Base-by-base conservation (phyloP, 1,140 invertebrate genomes). In the Drosophila aff. region DNA sequence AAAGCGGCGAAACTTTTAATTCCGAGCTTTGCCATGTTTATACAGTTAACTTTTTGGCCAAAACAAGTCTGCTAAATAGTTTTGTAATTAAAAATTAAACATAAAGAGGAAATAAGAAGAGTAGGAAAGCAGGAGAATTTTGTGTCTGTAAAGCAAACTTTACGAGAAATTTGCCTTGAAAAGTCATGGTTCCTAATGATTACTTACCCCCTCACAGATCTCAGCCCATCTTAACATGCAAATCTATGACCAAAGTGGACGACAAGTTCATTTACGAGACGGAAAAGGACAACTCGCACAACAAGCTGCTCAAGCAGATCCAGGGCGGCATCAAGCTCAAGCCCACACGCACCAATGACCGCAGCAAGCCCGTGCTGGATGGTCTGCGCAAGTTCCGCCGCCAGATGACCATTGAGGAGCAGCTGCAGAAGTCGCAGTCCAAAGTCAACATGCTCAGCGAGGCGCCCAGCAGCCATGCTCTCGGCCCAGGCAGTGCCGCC, bases 221-320 rank as follows among this genome's bases (percentile, higher is more conserved):
- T 78, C 94, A 93, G 77, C 95, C 95, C 31, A 94, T 95, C 36
- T 93, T 95, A 47, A 94, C 94, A 46, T 93, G 92, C 91, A 93
- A 94, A 72, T 92, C 95, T 13, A 94, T 96, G 75, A 95, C 96
- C 23, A 95, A 95, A 89, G 95, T 95, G 59, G 96, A 96, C 80
- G 94, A 94, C 61, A 95, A 98, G 94, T 98, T 98, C 92, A 95
- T 98, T 50, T 98, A 97, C 93, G 97, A 98, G 89, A 97, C 97
- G 15, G 97, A 98, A 93, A 97, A 97, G 92, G 94, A 94, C 50
- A 97, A 96, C 82, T 95, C 96, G 63, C 96, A 97, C 93, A 97
- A 98, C 92, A 95, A 96, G 75, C 94, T 98, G 46, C 94, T 98
- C 2, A 96, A 96, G 92, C 96, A 98, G 94, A 98, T 98, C 84